Evolutionary conservation across 2,113 vertebrate genomes (phyloP).

Genomic region (Anarrhichthys ocellatus): DNA sequence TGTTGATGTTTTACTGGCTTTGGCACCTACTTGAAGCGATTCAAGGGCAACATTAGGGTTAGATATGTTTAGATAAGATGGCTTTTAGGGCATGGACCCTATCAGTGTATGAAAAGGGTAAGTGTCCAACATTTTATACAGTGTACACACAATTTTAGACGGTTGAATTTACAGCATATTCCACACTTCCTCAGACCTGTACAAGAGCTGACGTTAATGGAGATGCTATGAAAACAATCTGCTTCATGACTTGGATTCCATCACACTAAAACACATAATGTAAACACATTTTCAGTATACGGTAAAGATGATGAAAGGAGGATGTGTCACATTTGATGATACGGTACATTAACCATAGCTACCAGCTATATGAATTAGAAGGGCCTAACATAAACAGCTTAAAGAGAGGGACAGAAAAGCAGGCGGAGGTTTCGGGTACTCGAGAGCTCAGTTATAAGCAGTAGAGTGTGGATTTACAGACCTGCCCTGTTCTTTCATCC

Average conservation of each 20-base stretch:
- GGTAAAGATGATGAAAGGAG: slow-evolving; percentile 61
- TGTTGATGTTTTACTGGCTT: slow-evolving; percentile 8
- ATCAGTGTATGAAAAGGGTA: neutral
- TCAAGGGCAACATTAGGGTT: neutral
- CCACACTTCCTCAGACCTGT: slow-evolving; percentile 14
- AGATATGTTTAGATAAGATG: slow-evolving; percentile 2
- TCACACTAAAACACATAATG: slow-evolving; percentile 39
- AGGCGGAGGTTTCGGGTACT: slow-evolving; percentile 14
- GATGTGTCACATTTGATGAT: slow-evolving; percentile 63
- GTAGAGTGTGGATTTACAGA: slow-evolving; percentile 45
- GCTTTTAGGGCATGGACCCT: neutral
- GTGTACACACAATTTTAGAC: slow-evolving; percentile 3
- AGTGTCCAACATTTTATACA: slow-evolving; percentile 9
- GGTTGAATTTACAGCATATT: slow-evolving; percentile 18
- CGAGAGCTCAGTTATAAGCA: slow-evolving; percentile 42
- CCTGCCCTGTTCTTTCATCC: slow-evolving; percentile 35
- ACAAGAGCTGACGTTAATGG: slow-evolving; percentile 40
- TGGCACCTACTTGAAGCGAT: slow-evolving; percentile 9
- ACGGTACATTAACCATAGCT: slow-evolving; percentile 58
- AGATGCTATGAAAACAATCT: slow-evolving; percentile 49
- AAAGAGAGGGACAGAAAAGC: slow-evolving; percentile 3
- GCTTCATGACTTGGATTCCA: slow-evolving; percentile 18
- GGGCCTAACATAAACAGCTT: slow-evolving; percentile 21
- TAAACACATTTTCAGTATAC: slow-evolving; percentile 28
- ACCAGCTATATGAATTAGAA: slow-evolving; percentile 45